These are phyloP conservation scores for Cygnus atratus DNA, from an alignment of 2,113 vertebrate genomes.

Conservation along the genomic window DNA sequence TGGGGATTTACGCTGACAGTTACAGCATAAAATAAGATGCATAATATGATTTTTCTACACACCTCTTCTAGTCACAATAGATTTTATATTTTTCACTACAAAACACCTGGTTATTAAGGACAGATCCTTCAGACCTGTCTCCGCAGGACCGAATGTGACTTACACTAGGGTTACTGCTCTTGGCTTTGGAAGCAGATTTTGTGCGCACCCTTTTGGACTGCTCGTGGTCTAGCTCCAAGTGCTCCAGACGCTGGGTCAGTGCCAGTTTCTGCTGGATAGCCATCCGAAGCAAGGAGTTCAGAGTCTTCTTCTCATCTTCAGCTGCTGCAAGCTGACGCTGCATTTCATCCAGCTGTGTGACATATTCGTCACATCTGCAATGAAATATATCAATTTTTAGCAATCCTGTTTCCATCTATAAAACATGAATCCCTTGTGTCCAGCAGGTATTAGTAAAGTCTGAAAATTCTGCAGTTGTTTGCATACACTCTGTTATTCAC, in stretches of 20 bases:
- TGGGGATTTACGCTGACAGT: constrained; percentile 80
- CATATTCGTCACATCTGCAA: constrained; percentile 94
- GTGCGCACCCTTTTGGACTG: constrained; percentile 87
- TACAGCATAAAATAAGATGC: constrained; percentile 62
- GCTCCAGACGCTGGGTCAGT: constrained; percentile 94
- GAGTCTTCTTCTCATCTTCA: constrained; percentile 98
- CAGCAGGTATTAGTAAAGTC: rapidly evolving
- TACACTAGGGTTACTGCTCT: constrained; percentile 87
- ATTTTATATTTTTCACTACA: constrained; percentile 98
- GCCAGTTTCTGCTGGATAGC: constrained; percentile 99
- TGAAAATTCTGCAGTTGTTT: neutral
- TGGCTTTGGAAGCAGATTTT: constrained; percentile 85
- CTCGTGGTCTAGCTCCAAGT: constrained; percentile 92
- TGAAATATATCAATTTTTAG: neutral
- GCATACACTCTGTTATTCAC: neutral
- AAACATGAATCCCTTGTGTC: neutral
- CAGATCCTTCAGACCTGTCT: constrained; percentile 80
- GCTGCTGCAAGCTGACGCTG: constrained; percentile 95
- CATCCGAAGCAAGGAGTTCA: constrained; percentile 96
- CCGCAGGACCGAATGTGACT: constrained; percentile 87
- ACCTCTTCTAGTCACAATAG: constrained; percentile 88
- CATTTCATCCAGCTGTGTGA: constrained; percentile 97
- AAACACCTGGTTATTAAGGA: constrained; percentile 87
- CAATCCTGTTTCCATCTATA: neutral
- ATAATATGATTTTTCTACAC: neutral